These are phyloP conservation scores for Cephus pygmeus DNA, from an alignment of 2,888 invertebrate species.

Conservation along the genomic window DNA sequence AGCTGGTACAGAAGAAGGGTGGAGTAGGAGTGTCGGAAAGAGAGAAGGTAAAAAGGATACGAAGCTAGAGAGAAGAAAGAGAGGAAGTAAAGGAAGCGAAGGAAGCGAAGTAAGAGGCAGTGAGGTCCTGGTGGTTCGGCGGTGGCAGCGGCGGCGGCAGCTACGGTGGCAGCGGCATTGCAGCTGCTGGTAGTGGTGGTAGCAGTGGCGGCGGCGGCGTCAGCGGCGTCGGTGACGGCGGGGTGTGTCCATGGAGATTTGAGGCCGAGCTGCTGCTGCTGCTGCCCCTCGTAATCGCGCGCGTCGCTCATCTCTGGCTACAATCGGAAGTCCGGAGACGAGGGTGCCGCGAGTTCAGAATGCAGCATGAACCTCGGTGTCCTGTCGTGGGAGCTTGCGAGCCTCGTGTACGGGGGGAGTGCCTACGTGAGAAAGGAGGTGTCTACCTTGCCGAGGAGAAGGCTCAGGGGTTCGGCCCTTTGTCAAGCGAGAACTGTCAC, in stretches of 20 bases:
- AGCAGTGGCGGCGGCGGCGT: conserved; percentile 19
- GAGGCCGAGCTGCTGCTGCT: conserved; percentile 22
- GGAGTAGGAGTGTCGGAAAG: background rate
- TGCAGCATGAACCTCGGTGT: conserved; percentile 65
- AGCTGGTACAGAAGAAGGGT: background rate
- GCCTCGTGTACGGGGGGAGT: conserved; percentile 37
- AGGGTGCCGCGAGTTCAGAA: conserved; percentile 51
- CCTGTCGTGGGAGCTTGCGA: conserved; percentile 61
- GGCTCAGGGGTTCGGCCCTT: conserved; percentile 6
- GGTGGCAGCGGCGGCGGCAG: conserved; percentile 12
- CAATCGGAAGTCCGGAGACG: conserved; percentile 11
- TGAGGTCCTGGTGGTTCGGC: conserved; percentile 8
- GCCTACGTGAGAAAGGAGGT: background rate
- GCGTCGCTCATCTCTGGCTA: conserved; percentile 12
- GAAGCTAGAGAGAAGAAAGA: conserved; percentile 10
- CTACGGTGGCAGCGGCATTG: conserved; percentile 13
- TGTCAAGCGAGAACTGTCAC: conserved; percentile 3
- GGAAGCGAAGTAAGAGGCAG: background rate
- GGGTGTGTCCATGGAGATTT: conserved; percentile 39
- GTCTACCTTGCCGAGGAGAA: conserved; percentile 3
- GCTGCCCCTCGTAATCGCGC: conserved; percentile 5
- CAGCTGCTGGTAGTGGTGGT: conserved; percentile 11
- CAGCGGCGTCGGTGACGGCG: conserved; percentile 4
- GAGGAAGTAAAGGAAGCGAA: background rate
- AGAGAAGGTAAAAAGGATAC: background rate